Conservation (phyloP, 1,140 invertebrate species). For the Hylaeus anthracinus region DNA sequence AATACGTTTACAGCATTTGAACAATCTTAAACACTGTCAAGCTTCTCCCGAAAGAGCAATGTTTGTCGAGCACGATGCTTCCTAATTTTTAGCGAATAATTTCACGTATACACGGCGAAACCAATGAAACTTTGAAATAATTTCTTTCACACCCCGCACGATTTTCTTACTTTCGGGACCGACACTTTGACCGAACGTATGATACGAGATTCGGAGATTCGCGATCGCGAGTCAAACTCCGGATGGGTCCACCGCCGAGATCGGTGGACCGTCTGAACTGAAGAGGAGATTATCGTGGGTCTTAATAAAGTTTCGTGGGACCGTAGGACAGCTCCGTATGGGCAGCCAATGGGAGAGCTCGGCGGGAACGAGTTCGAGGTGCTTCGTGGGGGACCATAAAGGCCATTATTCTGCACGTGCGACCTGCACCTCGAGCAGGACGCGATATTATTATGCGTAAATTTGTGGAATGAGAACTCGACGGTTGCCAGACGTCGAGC, state of each 20-base stretch:
- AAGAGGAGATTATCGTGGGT: slow-evolving; percentile 25
- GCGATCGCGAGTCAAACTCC: neutral
- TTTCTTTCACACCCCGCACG: neutral
- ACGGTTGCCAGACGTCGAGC: neutral
- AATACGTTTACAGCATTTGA: too few species aligned
- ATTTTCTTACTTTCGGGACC: neutral
- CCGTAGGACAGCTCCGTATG: slow-evolving; percentile 34
- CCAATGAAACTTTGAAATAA: too few species aligned
- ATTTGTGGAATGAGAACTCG: slow-evolving; percentile 13
- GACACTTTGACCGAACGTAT: neutral
- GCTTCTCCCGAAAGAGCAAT: too few species aligned
- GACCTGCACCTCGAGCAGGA: slow-evolving; percentile 41
- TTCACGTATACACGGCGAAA: too few species aligned
- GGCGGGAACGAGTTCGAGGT: slow-evolving; percentile 62
- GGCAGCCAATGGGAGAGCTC: slow-evolving; percentile 59
- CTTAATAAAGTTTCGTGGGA: slow-evolving; percentile 56
- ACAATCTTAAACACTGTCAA: too few species aligned
- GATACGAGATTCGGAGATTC: too few species aligned
- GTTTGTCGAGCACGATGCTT: too few species aligned
- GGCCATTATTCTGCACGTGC: slow-evolving; percentile 4
- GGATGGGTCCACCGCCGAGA: slow-evolving; percentile 29
- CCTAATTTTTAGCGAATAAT: too few species aligned
- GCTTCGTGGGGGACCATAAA: slow-evolving; percentile 54
- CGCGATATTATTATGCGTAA: slow-evolving; percentile 46
- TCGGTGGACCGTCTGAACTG: slow-evolving; percentile 39